These are phyloP conservation scores for Atrichornis clamosus DNA, from an alignment of 2,113 vertebrate genomes.

Conservation along the genomic window DNA sequence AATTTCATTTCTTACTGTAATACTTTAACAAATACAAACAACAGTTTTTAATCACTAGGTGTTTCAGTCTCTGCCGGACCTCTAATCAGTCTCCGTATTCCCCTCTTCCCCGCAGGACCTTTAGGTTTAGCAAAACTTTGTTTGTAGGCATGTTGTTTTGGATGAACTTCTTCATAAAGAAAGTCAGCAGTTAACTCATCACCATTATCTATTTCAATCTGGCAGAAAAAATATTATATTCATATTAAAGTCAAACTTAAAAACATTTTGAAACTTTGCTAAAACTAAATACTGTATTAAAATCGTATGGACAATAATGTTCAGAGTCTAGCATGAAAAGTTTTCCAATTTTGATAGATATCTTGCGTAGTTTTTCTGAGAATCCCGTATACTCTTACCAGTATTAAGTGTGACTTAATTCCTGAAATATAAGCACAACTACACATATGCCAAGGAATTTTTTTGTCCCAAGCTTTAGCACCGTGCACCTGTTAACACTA, in stretches of 20 bases:
- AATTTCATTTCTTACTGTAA: conserved; percentile 29
- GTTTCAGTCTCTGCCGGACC: conserved; percentile 83
- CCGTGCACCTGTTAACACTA: neutral
- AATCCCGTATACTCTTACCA: neutral
- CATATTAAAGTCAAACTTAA: neutral
- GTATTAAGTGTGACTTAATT: neutral
- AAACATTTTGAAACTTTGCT: neutral
- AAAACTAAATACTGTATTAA: neutral
- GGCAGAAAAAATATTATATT: neutral
- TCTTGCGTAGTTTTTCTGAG: neutral
- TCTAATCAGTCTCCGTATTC: conserved; percentile 87
- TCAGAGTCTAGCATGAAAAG: neutral
- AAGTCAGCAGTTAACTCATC: conserved; percentile 92
- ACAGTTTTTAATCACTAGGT: conserved; percentile 71
- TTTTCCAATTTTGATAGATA: neutral
- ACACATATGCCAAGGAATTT: neutral
- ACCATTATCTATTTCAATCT: conserved; percentile 96
- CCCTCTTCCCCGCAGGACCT: conserved; percentile 90
- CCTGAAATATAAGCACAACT: neutral
- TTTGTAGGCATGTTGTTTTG: conserved; percentile 94
- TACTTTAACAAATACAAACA: neutral
- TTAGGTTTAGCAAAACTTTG: conserved; percentile 94
- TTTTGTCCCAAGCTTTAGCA: neutral
- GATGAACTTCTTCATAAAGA: conserved; percentile 95
- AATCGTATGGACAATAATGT: neutral